These are phyloP conservation scores for Fabriciana adippe DNA, from an alignment of 2,888 invertebrate species.

Conservation along the genomic window DNA sequence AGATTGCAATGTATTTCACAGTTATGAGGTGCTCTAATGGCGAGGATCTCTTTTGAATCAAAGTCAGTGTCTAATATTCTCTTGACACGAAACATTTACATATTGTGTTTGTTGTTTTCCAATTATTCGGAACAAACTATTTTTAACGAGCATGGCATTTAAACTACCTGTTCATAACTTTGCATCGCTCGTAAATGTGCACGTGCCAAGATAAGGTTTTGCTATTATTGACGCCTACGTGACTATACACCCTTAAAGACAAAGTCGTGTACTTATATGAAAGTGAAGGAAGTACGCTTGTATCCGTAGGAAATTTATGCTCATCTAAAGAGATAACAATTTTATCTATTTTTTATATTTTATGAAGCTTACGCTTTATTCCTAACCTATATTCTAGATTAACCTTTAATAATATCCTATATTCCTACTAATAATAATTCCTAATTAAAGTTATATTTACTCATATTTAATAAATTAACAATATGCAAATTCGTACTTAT, in stretches of 20 bases:
- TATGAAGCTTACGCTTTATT: background rate
- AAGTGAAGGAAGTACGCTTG: conserved; percentile 4
- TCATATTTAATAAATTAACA: too few relatives aligned
- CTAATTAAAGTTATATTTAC: too few relatives aligned
- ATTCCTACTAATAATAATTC: too few relatives aligned
- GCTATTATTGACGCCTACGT: conserved; percentile 48
- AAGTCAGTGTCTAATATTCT: conserved; percentile 6
- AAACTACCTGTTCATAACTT: conserved; percentile 50
- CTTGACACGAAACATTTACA: conserved; percentile 18
- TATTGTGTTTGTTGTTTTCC: conserved; percentile 17
- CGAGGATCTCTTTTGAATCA: background rate
- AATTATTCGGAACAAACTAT: conserved; percentile 44
- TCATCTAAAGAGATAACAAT: background rate
- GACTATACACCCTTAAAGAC: conserved; percentile 24
- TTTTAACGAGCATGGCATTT: conserved; percentile 63
- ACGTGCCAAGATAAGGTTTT: conserved; percentile 45
- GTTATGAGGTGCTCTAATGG: background rate
- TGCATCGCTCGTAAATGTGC: conserved; percentile 42
- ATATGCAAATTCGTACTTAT: too few relatives aligned
- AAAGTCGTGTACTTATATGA: conserved; percentile 15
- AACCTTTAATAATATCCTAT: background rate
- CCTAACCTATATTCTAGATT: background rate
- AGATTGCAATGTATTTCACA: background rate
- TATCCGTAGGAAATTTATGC: conserved; percentile 2
- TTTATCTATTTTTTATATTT: background rate